phyloP scores from a whole-genome alignment of 92 coral and sea anemone genomes.

The Palythoa grandis region DNA sequence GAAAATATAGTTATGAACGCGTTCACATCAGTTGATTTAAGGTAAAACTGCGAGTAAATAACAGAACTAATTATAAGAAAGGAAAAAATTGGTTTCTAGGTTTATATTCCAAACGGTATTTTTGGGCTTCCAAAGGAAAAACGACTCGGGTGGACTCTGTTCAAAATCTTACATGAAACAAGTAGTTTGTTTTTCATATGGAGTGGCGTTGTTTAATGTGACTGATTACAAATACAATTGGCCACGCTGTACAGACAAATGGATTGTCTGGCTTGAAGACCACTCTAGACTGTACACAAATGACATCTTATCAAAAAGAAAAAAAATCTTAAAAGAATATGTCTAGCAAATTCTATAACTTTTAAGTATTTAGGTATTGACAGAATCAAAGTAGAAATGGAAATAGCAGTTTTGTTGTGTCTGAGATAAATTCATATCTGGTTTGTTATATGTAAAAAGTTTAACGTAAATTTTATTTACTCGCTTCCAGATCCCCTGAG shows the following conservation, averaged over 20 bases:
- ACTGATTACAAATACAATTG: conserved; percentile 8
- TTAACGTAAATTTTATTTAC: not conserved
- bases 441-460: conserved; percentile 19
- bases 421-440: conserved; percentile 32
- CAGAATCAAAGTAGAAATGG: conserved; percentile 18
- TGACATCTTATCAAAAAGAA: conserved; percentile 6
- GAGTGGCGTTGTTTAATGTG: conserved; percentile 36
- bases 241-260: conserved; percentile 31
- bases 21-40: conserved; percentile 52
- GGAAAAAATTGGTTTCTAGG: not conserved
- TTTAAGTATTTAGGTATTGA: conserved; percentile 10
- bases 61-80: not conserved
- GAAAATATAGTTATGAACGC: conserved; percentile 36
- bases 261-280: conserved; percentile 11
- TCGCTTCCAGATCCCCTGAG: conserved; percentile 58
- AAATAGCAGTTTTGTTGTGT: conserved; percentile 26
- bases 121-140: not conserved
- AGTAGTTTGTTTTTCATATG: conserved; percentile 29
- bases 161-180: not conserved
- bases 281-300: conserved; percentile 7
- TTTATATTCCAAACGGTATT: not conserved
- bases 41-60: conserved; percentile 33
- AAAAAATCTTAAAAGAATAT: conserved; percentile 2
- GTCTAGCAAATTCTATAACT: not conserved
- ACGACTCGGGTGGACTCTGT: not conserved